A percentile compares a stretch with the other conserved stretches of the same genome.
These are phyloP conservation scores for Ectropis crepuscularia DNA, from an alignment of 2,888 invertebrate genomes.

Conservation along the genomic window DNA sequence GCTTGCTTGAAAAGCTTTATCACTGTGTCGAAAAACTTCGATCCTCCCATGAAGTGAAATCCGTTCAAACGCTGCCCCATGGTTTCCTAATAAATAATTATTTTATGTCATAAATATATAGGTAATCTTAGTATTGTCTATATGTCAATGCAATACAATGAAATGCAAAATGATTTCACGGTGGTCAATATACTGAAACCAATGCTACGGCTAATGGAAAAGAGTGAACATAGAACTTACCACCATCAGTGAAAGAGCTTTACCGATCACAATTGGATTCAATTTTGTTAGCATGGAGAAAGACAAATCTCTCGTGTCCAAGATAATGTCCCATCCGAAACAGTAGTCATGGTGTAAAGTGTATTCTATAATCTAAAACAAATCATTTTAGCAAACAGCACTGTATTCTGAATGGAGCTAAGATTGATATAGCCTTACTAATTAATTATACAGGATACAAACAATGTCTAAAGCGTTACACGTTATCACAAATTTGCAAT, in stretches of 20 bases:
- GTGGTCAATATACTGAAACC: no score
- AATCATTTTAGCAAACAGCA: slow-evolving; percentile 3
- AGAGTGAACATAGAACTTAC: slow-evolving; percentile 37
- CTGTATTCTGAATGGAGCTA: no score
- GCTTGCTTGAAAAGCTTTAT: slow-evolving; percentile 47
- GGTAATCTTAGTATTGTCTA: no score
- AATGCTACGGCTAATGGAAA: not conserved
- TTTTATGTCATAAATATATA: not conserved
- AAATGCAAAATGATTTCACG: no score
- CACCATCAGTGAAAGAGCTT: slow-evolving; percentile 41
- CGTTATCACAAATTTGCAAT: no score
- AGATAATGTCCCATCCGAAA: slow-evolving; percentile 46
- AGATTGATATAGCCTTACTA: no score
- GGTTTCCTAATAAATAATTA: slow-evolving; percentile 46
- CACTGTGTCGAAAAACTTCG: slow-evolving; percentile 48
- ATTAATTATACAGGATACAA: no score
- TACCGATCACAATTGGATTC: slow-evolving; percentile 41
- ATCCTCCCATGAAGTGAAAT: slow-evolving; percentile 49
- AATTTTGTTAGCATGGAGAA: slow-evolving; percentile 39
- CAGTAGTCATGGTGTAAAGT: slow-evolving; percentile 50
- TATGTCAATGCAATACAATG: no score
- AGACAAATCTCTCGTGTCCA: slow-evolving; percentile 45
- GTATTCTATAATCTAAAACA: slow-evolving; percentile 50
- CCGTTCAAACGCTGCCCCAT: slow-evolving; percentile 48
- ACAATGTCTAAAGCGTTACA: no score